phyloP scores from a whole-genome alignment of 2,797 vertebrate genomes.

The Momotus momota region DNA sequence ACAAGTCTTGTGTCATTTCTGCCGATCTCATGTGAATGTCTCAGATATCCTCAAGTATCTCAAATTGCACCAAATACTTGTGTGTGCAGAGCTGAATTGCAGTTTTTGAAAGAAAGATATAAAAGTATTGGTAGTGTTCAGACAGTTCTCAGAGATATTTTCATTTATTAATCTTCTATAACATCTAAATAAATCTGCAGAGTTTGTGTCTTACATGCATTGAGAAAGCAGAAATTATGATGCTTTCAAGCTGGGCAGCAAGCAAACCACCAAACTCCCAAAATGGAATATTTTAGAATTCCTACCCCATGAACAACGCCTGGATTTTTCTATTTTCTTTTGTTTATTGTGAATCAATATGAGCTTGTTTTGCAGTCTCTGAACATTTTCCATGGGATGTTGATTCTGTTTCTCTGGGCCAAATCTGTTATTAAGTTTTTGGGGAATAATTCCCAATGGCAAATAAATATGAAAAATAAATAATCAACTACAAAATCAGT shows the following conservation, averaged over 20 bases:
- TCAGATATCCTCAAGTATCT: neutral
- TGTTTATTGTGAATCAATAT: neutral
- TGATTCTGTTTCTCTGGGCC: neutral
- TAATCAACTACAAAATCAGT: accelerated
- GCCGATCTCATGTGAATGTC: neutral
- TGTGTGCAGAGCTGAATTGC: neutral
- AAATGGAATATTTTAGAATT: conserved; percentile 37
- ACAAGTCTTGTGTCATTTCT: neutral
- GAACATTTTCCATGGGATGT: neutral
- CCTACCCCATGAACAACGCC: neutral
- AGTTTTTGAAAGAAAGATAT: neutral
- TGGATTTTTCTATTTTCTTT: neutral
- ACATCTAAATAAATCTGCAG: neutral
- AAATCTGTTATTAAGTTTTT: neutral
- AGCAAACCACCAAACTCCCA: neutral
- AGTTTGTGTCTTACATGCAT: neutral
- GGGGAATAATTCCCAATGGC: neutral
- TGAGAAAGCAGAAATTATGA: neutral
- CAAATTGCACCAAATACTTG: neutral
- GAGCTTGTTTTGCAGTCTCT: neutral
- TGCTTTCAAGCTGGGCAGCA: neutral
- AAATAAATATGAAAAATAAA: neutral
- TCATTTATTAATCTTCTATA: neutral
- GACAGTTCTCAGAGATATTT: neutral
- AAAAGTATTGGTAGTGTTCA: neutral